Evolutionary conservation across 2,888 invertebrate species (phyloP).

Genomic region (Acanthosepion esculentum): DNA sequence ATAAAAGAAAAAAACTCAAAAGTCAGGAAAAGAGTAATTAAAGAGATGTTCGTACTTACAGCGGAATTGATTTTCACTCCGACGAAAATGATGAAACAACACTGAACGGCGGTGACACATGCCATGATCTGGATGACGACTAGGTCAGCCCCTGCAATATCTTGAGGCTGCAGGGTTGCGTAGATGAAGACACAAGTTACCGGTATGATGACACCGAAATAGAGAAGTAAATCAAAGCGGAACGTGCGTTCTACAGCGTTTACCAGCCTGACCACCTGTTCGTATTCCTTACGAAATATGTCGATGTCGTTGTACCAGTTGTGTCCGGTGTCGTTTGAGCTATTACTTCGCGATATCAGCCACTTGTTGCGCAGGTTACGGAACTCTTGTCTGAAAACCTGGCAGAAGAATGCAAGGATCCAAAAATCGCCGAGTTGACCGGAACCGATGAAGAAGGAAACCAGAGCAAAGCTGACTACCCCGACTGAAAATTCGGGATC

Average conservation of each 20-base stretch:
- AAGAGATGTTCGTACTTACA: not conserved
- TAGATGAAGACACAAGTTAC: not conserved
- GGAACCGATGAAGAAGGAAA: not conserved
- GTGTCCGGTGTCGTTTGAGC: not conserved
- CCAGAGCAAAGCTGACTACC: not conserved
- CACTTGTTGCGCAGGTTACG: not conserved
- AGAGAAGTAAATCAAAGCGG: not conserved
- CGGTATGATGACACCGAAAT: not conserved
- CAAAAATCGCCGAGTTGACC: not conserved
- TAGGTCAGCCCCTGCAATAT: not conserved
- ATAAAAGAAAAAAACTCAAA: too few relatives aligned
- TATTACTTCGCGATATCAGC: not conserved
- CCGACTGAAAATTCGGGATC: not conserved
- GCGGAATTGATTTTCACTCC: not conserved
- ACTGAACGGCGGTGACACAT: not conserved
- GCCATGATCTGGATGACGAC: not conserved
- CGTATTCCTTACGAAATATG: not conserved
- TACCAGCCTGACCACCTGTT: not conserved
- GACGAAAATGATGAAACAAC: not conserved
- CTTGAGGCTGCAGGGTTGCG: not conserved
- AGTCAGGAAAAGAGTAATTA: too few relatives aligned
- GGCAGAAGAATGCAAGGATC: not conserved
- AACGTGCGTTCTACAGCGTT: not conserved
- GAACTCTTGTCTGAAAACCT: not conserved
- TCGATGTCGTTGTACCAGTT: not conserved